Percentiles rank a stretch among this genome's conserved stretches.
phyloP scores from a whole-genome alignment of 2,113 vertebrate species.

The Tenrec ecaudatus region DNA sequence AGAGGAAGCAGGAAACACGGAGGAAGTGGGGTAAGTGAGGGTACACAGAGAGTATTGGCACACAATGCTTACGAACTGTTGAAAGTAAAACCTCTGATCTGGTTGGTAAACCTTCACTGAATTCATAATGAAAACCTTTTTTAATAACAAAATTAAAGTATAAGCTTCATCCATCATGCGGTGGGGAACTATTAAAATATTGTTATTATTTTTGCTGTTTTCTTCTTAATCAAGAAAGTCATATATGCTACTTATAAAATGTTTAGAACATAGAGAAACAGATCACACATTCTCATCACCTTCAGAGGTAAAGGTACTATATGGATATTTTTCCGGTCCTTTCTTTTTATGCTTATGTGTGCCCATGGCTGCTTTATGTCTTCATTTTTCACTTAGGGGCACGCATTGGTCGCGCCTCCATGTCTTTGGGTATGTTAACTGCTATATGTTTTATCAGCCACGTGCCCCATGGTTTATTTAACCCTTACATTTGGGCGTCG shows the following conservation, averaged over 20 bases:
- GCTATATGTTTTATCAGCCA: conserved; percentile 6
- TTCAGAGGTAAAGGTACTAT: background rate
- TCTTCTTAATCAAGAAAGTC: conserved; percentile 39
- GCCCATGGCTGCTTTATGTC: background rate
- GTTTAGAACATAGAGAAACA: conserved; percentile 7
- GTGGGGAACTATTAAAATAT: background rate
- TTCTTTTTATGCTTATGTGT: conserved; percentile 8
- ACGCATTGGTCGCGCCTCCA: conserved; percentile 23
- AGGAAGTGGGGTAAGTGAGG: too few relatives aligned
- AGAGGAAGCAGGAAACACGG: too few relatives aligned
- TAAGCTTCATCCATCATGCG: background rate
- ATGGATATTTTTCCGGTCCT: conserved; percentile 31
- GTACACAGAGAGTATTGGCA: too few relatives aligned
- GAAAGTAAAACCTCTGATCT: too few relatives aligned
- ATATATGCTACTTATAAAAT: background rate
- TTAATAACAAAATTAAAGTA: too few relatives aligned
- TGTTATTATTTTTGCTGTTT: background rate
- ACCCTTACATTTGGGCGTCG: background rate
- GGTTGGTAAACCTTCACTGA: too few relatives aligned
- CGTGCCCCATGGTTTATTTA: background rate
- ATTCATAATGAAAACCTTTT: too few relatives aligned
- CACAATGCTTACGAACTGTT: too few relatives aligned
- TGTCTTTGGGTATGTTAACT: conserved; percentile 38
- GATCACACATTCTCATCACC: background rate
- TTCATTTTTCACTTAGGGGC: conserved; percentile 41